phyloP scores from a whole-genome alignment of 2,113 vertebrate species.

The Halichoeres trimaculatus region DNA sequence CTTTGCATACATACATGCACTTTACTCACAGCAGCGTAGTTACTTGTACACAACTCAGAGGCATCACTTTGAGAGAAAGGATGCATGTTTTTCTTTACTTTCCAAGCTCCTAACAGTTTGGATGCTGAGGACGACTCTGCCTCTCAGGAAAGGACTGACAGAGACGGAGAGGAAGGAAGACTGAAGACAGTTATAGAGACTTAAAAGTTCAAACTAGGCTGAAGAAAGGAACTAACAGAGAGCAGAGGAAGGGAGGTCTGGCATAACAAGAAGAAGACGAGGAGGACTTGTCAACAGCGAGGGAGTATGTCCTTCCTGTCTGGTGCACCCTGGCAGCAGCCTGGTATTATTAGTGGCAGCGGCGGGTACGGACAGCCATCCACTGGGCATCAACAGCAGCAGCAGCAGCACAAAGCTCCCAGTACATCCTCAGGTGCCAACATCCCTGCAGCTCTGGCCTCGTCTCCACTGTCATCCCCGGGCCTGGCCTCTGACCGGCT shows the following conservation, averaged over 20 bases:
- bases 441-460: constrained; percentile 43
- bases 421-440: constrained; percentile 46
- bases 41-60: constrained; percentile 29
- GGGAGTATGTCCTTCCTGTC: constrained; percentile 84
- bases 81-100: constrained; percentile 46
- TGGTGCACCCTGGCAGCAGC: constrained; percentile 72
- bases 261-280: constrained; percentile 22
- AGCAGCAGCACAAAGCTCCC: constrained; percentile 67
- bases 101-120: constrained; percentile 54
- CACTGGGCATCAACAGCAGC: constrained; percentile 62
- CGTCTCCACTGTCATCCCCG: constrained; percentile 55
- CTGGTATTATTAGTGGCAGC: constrained; percentile 61
- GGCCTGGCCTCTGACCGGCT: constrained; percentile 43
- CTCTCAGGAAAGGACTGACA: constrained; percentile 48
- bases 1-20: constrained; percentile 26
- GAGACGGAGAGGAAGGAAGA: constrained; percentile 49
- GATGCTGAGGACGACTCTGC: constrained; percentile 55
- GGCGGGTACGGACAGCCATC: constrained; percentile 65
- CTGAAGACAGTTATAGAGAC: constrained; percentile 72
- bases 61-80: constrained; percentile 38
- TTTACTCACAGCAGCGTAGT: constrained; percentile 21
- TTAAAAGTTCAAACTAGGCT: constrained; percentile 2
- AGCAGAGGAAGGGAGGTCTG: constrained; percentile 20
- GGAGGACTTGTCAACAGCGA: constrained; percentile 35
- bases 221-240: constrained; percentile 35